Conservation (phyloP, 35 echinoderm and acorn worm genomes). For the Ptychodera flava region DNA sequence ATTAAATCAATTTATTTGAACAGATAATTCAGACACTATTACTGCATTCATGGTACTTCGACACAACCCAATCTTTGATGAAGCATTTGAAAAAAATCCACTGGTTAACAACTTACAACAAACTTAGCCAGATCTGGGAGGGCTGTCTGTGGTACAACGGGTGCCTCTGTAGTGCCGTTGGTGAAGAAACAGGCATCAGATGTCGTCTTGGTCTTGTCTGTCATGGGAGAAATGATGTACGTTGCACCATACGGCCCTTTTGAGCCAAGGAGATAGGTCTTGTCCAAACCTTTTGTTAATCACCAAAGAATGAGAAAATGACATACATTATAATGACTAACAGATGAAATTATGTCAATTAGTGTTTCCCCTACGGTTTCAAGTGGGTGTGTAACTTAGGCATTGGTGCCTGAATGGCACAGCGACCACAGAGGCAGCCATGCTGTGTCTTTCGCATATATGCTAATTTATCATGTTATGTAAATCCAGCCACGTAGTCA, state of each 20-base stretch:
- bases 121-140: slow-evolving; percentile 66
- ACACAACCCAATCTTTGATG: too few relatives aligned
- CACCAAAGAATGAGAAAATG: background rate
- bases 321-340: background rate
- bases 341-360: background rate
- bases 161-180: slow-evolving; percentile 32
- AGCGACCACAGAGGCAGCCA: background rate
- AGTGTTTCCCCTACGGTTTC: background rate
- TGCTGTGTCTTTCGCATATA: too few relatives aligned
- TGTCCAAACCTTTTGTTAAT: slow-evolving; percentile 76
- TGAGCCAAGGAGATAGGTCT: slow-evolving; percentile 46
- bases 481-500: too few relatives aligned
- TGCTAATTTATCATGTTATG: background rate
- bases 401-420: background rate
- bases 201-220: background rate
- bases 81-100: too few relatives aligned
- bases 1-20: too few relatives aligned
- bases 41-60: too few relatives aligned
- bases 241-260: slow-evolving; percentile 30
- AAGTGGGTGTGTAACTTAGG: too few relatives aligned
- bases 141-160: slow-evolving; percentile 43
- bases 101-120: slow-evolving; percentile 46
- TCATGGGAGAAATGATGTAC: slow-evolving; percentile 60
- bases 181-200: slow-evolving; percentile 49
- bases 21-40: too few relatives aligned